Conservation (phyloP, 92 coral and sea anemone species). For the Porites lobata region DNA sequence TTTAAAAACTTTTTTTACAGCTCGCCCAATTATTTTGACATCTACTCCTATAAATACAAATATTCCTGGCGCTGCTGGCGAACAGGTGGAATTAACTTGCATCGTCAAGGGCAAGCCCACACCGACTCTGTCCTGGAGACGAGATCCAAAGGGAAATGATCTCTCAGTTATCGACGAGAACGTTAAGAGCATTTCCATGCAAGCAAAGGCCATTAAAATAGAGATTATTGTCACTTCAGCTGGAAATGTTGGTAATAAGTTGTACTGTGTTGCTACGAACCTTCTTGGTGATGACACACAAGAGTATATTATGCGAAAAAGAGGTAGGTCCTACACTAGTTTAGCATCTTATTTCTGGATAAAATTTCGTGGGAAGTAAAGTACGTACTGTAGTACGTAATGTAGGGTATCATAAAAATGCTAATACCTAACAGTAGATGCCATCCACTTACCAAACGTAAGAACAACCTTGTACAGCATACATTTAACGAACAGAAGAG, state of each 20-base stretch:
- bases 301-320: conserved; percentile 75
- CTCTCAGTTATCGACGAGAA: conserved; percentile 16
- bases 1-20: conserved; percentile 26
- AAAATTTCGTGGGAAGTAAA: neutral
- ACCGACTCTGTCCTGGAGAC: conserved; percentile 49
- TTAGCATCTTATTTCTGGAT: too few species aligned
- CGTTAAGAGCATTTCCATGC: conserved; percentile 33
- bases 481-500: too few species aligned
- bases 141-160: conserved; percentile 26
- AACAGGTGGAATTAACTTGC: conserved; percentile 37
- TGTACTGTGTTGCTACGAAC: conserved; percentile 78
- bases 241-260: conserved; percentile 55
- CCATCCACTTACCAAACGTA: too few species aligned
- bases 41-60: conserved; percentile 65
- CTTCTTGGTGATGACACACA: conserved; percentile 77
- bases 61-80: conserved; percentile 57
- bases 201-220: conserved; percentile 13
- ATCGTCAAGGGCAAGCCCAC: conserved; percentile 46
- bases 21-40: conserved; percentile 67
- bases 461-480: too few species aligned
- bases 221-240: conserved; percentile 50
- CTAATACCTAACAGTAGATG: too few species aligned
- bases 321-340: conserved; percentile 52
- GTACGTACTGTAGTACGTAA: neutral
- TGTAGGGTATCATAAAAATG: too few species aligned